phyloP scores from a whole-genome alignment of 1,140 invertebrate genomes.

The Trachymyrmex septentrionalis region DNA sequence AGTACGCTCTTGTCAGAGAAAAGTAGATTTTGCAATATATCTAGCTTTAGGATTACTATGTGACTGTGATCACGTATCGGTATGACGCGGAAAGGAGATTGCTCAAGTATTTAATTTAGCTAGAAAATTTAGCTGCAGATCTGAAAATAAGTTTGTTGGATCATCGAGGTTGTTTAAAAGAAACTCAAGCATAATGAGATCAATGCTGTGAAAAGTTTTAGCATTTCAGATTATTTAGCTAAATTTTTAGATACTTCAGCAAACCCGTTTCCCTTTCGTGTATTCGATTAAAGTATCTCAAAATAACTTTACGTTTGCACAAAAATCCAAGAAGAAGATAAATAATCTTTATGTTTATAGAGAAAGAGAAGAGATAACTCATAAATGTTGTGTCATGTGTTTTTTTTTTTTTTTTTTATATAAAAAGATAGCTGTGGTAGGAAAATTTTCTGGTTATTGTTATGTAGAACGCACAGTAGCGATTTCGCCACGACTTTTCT shows the following conservation, averaged over 20 bases:
- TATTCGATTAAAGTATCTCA: too few species aligned
- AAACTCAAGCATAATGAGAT: too few species aligned
- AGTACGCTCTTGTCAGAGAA: background rate
- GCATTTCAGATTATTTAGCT: too few species aligned
- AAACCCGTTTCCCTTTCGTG: too few species aligned
- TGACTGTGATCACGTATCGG: background rate
- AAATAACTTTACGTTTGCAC: background rate
- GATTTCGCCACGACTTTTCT: slow-evolving; percentile 71
- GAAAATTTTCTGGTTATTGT: slow-evolving; percentile 60
- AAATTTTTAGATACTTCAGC: too few species aligned
- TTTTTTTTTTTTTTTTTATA: background rate
- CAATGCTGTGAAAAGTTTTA: too few species aligned
- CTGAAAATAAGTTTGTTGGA: too few species aligned
- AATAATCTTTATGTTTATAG: background rate
- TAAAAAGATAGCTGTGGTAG: slow-evolving; percentile 15
- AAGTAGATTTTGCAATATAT: background rate
- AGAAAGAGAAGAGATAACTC: background rate
- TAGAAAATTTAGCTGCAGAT: too few species aligned
- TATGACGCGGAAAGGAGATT: background rate
- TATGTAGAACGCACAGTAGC: slow-evolving; percentile 71
- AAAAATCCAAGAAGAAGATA: background rate
- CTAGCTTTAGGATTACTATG: background rate
- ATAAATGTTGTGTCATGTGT: background rate
- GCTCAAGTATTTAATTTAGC: too few species aligned
- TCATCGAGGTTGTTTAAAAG: too few species aligned